phyloP scores from a whole-genome alignment of 2,113 vertebrate species.

The Passer montanus region DNA sequence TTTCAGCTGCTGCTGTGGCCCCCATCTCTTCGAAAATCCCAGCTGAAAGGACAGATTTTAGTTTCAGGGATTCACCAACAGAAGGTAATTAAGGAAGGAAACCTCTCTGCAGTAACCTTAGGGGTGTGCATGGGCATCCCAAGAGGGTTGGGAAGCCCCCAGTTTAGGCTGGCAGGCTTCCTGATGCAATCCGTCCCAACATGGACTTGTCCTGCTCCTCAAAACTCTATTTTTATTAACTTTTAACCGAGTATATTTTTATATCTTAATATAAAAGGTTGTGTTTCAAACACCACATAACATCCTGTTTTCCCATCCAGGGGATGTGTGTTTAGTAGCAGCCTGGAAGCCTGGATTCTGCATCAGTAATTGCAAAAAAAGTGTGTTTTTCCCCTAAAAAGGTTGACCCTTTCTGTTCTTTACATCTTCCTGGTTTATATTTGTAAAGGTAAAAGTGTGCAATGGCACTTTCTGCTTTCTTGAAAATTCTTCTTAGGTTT shows the following conservation, averaged over 20 bases:
- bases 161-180: not conserved
- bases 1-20: not conserved
- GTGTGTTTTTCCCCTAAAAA: not conserved
- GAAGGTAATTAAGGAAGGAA: not conserved
- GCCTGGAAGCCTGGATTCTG: not conserved
- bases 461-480: not conserved
- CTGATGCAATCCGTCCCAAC: not conserved
- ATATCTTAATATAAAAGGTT: not conserved
- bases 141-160: not conserved
- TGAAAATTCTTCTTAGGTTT: not conserved
- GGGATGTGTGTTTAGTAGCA: not conserved
- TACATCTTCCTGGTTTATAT: not conserved
- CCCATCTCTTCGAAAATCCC: not conserved
- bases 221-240: conserved; percentile 21
- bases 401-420: not conserved
- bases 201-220: conserved; percentile 9
- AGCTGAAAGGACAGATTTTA: not conserved
- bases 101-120: not conserved
- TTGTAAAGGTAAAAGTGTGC: not conserved
- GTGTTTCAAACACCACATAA: conserved; percentile 9
- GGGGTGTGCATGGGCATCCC: not conserved
- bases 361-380: not conserved
- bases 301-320: not conserved
- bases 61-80: not conserved
- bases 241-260: conserved; percentile 51